A percentile compares a stretch with the other conserved stretches of the same genome.
Conservation (phyloP, 2,113 vertebrate genomes). For the Sander lucioperca region DNA sequence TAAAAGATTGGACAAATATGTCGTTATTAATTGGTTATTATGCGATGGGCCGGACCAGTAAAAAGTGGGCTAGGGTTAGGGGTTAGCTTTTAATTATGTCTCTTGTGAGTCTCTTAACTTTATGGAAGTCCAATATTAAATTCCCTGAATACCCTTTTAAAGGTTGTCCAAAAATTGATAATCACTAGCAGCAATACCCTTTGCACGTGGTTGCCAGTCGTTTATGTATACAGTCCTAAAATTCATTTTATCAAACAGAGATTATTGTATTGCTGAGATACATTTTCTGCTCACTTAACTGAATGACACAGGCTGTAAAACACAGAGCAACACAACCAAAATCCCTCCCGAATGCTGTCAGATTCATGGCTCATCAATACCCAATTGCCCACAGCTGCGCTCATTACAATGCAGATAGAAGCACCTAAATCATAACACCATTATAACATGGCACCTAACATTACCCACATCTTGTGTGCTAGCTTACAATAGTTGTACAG, state of each 20-base stretch:
- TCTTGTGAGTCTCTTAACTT: background rate
- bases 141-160: background rate
- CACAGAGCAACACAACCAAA: slow-evolving; percentile 6
- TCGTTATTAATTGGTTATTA: too few relatives aligned
- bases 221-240: too few relatives aligned
- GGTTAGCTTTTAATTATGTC: too few relatives aligned
- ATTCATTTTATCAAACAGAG: background rate
- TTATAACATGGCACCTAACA: slow-evolving; percentile 7
- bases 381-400: slow-evolving; percentile 32
- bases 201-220: background rate
- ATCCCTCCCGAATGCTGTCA: slow-evolving; percentile 31
- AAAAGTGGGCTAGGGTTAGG: too few relatives aligned
- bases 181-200: background rate
- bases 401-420: slow-evolving; percentile 49
- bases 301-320: slow-evolving; percentile 34
- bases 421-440: slow-evolving; percentile 38
- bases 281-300: slow-evolving; percentile 21
- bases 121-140: background rate
- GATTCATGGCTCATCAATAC: slow-evolving; percentile 38
- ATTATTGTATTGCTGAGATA: background rate
- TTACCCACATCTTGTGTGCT: background rate
- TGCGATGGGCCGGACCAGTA: too few relatives aligned
- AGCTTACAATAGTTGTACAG: background rate
- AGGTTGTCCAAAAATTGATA: background rate
- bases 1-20: too few relatives aligned